Percentiles rank a stretch among this genome's conserved stretches.
Evolutionary conservation across 2,797 vertebrate species (phyloP).

Genomic region (Austrolebias charrua): DNA sequence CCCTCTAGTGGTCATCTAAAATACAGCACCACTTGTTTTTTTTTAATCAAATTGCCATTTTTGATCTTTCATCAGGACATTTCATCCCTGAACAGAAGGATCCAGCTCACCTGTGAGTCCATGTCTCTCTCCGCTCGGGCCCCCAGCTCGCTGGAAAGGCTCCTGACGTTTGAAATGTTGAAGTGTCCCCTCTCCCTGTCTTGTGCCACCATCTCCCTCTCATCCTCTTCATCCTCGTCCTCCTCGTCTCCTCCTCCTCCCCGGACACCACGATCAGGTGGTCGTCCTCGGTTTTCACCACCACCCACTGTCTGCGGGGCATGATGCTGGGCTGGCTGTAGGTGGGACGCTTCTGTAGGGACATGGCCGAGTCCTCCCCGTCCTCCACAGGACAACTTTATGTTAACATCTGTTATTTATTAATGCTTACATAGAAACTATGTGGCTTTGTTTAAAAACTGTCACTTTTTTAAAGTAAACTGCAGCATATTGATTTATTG

Average conservation of each 20-base stretch:
- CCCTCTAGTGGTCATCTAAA: background rate
- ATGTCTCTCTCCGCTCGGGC: conserved; percentile 64
- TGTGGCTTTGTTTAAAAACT: background rate
- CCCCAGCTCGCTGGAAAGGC: conserved; percentile 78
- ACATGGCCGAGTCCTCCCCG: conserved; percentile 60
- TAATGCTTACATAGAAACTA: background rate
- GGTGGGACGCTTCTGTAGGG: conserved; percentile 73
- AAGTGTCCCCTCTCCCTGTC: conserved; percentile 77
- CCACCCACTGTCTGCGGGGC: conserved; percentile 91
- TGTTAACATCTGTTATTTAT: background rate
- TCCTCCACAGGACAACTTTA: conserved; percentile 39
- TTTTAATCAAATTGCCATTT: no score
- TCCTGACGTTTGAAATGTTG: conserved; percentile 87
- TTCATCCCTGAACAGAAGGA: background rate
- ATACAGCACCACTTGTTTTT: background rate
- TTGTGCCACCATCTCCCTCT: conserved; percentile 68
- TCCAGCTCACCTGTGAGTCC: conserved; percentile 81
- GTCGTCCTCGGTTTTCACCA: conserved; percentile 84
- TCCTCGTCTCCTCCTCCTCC: conserved; percentile 80
- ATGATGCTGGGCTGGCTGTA: conserved; percentile 86
- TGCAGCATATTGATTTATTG: no score
- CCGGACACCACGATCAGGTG: conserved; percentile 82
- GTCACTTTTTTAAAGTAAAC: background rate
- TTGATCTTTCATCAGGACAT: no score
- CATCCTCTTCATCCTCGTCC: conserved; percentile 72